Evolutionary conservation across 2,113 vertebrate genomes (phyloP).

Genomic region (Tympanuchus pallidicinctus): DNA sequence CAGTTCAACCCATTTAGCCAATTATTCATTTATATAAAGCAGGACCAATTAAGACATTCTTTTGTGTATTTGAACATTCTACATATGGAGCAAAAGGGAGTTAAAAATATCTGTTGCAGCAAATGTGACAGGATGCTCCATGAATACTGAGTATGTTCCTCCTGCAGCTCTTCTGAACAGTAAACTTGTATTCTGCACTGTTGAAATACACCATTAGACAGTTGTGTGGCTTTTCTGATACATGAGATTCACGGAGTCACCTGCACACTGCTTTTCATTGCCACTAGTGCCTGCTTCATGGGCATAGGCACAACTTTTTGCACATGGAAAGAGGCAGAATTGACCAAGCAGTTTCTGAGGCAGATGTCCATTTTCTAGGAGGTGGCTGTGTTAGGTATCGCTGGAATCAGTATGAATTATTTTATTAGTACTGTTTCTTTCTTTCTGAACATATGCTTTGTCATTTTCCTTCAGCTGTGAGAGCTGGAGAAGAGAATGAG

Average conservation of each 20-base stretch:
- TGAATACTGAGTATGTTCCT: constrained; percentile 61
- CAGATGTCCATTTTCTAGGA: neutral
- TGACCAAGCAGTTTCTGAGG: neutral
- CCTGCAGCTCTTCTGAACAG: constrained; percentile 13
- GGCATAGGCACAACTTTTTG: neutral
- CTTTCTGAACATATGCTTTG: constrained; percentile 57
- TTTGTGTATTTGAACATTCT: constrained; percentile 80
- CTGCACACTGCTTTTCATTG: neutral
- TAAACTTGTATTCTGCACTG: neutral
- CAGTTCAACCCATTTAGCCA: constrained; percentile 80
- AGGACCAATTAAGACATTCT: constrained; percentile 80
- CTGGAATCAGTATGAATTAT: neutral
- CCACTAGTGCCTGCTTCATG: neutral
- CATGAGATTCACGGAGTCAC: neutral
- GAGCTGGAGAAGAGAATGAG: constrained; percentile 22
- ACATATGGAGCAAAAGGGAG: constrained; percentile 75
- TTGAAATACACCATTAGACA: constrained; percentile 7
- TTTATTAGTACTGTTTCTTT: constrained; percentile 13
- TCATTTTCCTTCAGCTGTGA: constrained; percentile 24
- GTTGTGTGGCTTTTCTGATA: constrained; percentile 42
- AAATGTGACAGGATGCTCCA: constrained; percentile 72
- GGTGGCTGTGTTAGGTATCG: neutral
- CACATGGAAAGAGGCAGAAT: neutral
- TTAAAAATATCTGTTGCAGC: constrained; percentile 79
- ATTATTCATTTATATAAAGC: constrained; percentile 84